Evolutionary conservation across 2,888 invertebrate genomes (phyloP), one percentile per base, ranked within the genome.

Genomic region (Parasteatoda lunata): DNA sequence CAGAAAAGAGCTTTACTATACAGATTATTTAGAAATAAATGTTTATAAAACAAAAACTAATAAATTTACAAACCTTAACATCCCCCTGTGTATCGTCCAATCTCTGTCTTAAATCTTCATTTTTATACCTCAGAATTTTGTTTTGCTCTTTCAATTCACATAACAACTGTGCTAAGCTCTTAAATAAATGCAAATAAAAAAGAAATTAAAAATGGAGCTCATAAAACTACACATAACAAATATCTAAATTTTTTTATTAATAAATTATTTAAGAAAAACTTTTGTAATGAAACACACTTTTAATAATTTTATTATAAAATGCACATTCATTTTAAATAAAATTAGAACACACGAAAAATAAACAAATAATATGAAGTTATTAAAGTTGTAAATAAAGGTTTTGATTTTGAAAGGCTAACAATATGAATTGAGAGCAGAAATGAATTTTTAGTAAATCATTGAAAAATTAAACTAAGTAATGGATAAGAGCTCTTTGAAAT

Each of bases 21-120:
- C 30, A 30, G 30, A 30, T 30, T 30, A 30, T 30, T 30, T 2
- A 30, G 30, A 30, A 30, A 30, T 30, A 30, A 30, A 30, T 30
- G 30, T 30, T 4, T 8, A 7, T 3, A 30, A 8, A 68, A 30
- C 4, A 68, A 9, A 68, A 68, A 68, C 9, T 68, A 68, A n/a
- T 13, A 59, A 75, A 59, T 8, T 54, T 13, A 15, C 88, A 89
- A 83, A 92, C 92, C 91, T 92, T 92, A 45, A 93, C 91, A 84
- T 93, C 93, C n/a, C 93, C 92, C 86, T 91, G 91, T 77, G 92
- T 92, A 91, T 93, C 93, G 13, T 90, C 93, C 54, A 96, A 92
- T 90, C 95, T 95, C 90, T 95, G 95, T 90, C 94, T 94, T 77
- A 96, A 91, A 11, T 94, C 94, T 91, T 96, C 96, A 11, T 95